phyloP scores from a whole-genome alignment of 1,140 invertebrate genomes.

The Chironomus striatipennis region DNA sequence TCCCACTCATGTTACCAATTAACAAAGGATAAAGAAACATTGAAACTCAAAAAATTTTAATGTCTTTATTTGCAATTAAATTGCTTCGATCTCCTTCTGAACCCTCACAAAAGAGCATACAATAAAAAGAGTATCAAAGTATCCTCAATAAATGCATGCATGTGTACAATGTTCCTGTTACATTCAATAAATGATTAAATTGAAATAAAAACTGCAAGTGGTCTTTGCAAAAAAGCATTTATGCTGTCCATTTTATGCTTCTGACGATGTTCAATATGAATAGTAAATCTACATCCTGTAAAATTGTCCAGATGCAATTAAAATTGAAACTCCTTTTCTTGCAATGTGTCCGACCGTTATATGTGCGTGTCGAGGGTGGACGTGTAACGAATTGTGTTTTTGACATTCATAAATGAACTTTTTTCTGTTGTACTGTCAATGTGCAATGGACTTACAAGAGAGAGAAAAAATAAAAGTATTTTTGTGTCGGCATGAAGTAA shows the following conservation, averaged over 20 bases:
- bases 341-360: neutral
- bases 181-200: neutral
- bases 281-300: slow-evolving; percentile 8
- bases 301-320: slow-evolving; percentile 3
- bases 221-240: neutral
- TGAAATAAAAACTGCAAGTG: neutral
- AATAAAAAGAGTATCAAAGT: too few species aligned
- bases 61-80: slow-evolving; percentile 3
- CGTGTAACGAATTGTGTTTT: slow-evolving; percentile 12
- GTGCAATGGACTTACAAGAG: neutral
- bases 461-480: neutral
- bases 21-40: neutral
- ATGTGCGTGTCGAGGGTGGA: slow-evolving; percentile 10
- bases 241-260: neutral
- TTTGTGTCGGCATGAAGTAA: neutral
- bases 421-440: neutral
- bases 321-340: slow-evolving; percentile 8
- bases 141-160: too few species aligned
- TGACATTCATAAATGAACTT: slow-evolving; percentile 1
- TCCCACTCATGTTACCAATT: slow-evolving; percentile 12
- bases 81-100: neutral
- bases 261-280: slow-evolving; percentile 11
- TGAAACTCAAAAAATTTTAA: neutral
- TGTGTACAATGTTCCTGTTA: neutral
- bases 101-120: too few species aligned